Percentiles rank a stretch among this genome's conserved stretches.
These are phyloP conservation scores for Nesoenas mayeri DNA, from an alignment of 2,113 vertebrate genomes.

Conservation along the genomic window DNA sequence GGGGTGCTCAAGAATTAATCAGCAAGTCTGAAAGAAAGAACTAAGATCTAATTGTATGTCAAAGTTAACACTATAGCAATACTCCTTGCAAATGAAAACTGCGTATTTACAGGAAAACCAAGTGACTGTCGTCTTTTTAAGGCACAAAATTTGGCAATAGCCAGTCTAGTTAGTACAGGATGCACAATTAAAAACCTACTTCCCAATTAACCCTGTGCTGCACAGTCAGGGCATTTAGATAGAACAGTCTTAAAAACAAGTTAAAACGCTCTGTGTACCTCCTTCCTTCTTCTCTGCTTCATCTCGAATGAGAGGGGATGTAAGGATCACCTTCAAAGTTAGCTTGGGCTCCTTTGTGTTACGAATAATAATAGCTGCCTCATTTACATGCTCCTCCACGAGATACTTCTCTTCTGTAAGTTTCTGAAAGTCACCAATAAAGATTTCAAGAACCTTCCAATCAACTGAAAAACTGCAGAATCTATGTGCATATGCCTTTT, in stretches of 20 bases:
- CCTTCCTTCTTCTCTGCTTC: slow-evolving; percentile 82
- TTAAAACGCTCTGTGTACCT: slow-evolving; percentile 79
- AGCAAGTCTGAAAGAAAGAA: not conserved
- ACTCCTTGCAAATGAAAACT: not conserved
- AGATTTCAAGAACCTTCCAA: slow-evolving; percentile 64
- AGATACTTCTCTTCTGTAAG: slow-evolving; percentile 95
- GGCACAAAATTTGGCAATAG: not conserved
- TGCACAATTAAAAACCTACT: slow-evolving; percentile 21
- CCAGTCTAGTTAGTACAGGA: not conserved
- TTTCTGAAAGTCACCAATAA: slow-evolving; percentile 86
- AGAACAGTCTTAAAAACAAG: slow-evolving; percentile 37
- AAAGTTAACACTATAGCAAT: not conserved
- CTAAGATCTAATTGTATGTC: not conserved
- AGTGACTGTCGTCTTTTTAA: not conserved
- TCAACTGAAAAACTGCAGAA: slow-evolving; percentile 16
- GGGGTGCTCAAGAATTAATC: slow-evolving; percentile 16
- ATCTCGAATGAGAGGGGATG: slow-evolving; percentile 91
- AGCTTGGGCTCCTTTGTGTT: slow-evolving; percentile 91
- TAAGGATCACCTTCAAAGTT: slow-evolving; percentile 93
- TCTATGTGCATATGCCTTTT: not conserved
- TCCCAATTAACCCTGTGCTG: slow-evolving; percentile 51
- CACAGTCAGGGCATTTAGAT: slow-evolving; percentile 46
- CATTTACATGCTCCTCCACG: slow-evolving; percentile 85
- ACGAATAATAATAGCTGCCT: slow-evolving; percentile 91
- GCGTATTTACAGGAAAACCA: not conserved